Percentiles rank a stretch among this genome's conserved stretches.
These are phyloP conservation scores for Porites australiensis DNA, from an alignment of 64 coral and sea anemone species.

Conservation along the genomic window DNA sequence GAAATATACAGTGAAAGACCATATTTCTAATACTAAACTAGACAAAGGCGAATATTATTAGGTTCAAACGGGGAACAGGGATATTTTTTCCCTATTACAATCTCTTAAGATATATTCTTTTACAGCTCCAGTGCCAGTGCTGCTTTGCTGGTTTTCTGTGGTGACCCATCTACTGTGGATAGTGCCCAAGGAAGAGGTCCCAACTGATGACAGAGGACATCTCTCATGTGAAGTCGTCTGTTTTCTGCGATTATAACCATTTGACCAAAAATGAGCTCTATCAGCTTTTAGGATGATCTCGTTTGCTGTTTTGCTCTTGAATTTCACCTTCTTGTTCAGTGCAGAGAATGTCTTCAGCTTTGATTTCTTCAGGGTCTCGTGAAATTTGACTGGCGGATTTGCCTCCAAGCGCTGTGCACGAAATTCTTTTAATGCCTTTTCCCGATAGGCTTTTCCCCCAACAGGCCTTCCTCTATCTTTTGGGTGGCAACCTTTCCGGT, in stretches of 20 bases:
- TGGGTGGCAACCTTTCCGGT: constrained; percentile 3
- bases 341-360: constrained; percentile 6
- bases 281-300: constrained; percentile 19
- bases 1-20: too few species aligned
- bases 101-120: constrained; percentile 30
- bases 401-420: background rate
- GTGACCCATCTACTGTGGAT: background rate
- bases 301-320: background rate
- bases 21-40: too few species aligned
- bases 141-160: background rate
- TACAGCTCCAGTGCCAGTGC: constrained; percentile 11
- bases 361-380: constrained; percentile 15
- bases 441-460: background rate
- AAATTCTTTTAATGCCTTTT: constrained; percentile 1
- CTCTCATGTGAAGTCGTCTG: background rate
- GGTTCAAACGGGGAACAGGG: too few species aligned
- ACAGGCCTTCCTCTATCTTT: constrained; percentile 11
- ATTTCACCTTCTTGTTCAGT: constrained; percentile 34
- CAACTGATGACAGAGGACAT: background rate
- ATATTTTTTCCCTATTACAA: too few species aligned
- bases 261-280: constrained; percentile 23
- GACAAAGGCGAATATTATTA: too few species aligned
- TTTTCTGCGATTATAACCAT: constrained; percentile 18
- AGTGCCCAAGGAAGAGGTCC: constrained; percentile 29
- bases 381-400: constrained; percentile 19